Evolutionary conservation across 53 echinoderm and acorn worm genomes (phyloP), one percentile per base, ranked within the genome.

Genomic region (Paelopatides confundens): DNA sequence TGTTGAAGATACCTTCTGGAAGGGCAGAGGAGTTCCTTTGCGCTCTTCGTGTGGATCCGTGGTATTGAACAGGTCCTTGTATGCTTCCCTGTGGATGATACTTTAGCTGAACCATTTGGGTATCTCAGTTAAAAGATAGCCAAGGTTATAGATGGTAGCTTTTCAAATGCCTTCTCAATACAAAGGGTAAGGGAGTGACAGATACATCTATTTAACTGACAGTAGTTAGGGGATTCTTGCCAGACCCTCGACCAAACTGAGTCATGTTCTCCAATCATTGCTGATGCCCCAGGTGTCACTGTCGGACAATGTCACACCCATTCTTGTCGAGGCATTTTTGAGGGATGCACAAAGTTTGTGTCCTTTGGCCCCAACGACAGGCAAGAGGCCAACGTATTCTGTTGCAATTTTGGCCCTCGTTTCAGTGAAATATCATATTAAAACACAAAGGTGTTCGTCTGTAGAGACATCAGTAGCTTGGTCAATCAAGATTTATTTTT

Each of bases 261-360:
- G n/a, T n/a, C n/a, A n/a, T n/a, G n/a, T n/a, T n/a, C n/a, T n/a
- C 79, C 79, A 26, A 79, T 24, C 50, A 79, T 79, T 6, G 79
- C 49, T n/a, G 47, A 47, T 52, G 79, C 79, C 9, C 79, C 50
- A 48, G 9, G n/a, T n/a, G n/a, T n/a, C n/a, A n/a, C n/a, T n/a
- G n/a, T n/a, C n/a, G n/a, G n/a, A n/a, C n/a, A n/a, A n/a, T n/a
- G n/a, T n/a, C n/a, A n/a, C n/a, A n/a, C n/a, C n/a, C n/a, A n/a
- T n/a, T n/a, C n/a, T n/a, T n/a, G n/a, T n/a, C n/a, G n/a, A n/a
- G n/a, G n/a, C n/a, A n/a, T n/a, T n/a, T n/a, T n/a, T n/a, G 10
- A 12, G 48, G 10, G 48, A 48, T 12, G 48, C 14, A 14, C n/a
- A n/a, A n/a, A n/a, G n/a, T n/a, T n/a, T n/a, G n/a, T n/a, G n/a